Base-by-base conservation (phyloP, 2,113 vertebrate species). In the Dermatemys mawii region DNA sequence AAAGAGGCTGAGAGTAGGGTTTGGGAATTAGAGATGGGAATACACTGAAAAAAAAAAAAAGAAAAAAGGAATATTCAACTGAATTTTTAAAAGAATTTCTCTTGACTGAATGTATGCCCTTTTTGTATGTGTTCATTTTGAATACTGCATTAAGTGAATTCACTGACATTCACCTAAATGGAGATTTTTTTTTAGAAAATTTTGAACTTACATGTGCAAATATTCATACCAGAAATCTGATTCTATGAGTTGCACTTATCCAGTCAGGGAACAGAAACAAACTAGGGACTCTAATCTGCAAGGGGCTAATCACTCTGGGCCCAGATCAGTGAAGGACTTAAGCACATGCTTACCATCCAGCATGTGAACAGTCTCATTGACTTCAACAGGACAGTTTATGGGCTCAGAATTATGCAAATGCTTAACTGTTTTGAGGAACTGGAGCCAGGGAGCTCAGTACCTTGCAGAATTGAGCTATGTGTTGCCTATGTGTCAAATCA, bases 181-280 rank as follows among this genome's bases (percentile, higher is more conserved):
- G 35, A 75, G 46, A 75, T 90, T 93, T 90, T 76, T 76, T n/a
- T n/a, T 84, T 94, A 92, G 86, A 70, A 90, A 92, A 94, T 67
- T n/a, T 67, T 67, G 35, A n/a, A 67, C 7, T n/a, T 67, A 67
- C 35, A 38, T 67, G 10, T 60, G 55, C 29, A 60, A 60, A 12
- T 32, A 60, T 32, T 32, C 55, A 96, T 48, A 67, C n/a, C 83
- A 1, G 6, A 92, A 79, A 95, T 29, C 79, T 2, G 4, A 75
- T 86, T 92, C 75, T 84, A 24, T 1, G 1, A 78, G 82, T 81
- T 79, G 91, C 75, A 90, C 41, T 75, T 78, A 76, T 54, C 92
- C 76, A 75, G 85, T 60, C 89, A 79, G 88, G 87, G 51, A 90
- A 87, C 14, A 63, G 91, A 92, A 85, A 79, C 81, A 79, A 17